Conservation (phyloP, 2,113 vertebrate genomes). For the Thalassarche chlororhynchos region DNA sequence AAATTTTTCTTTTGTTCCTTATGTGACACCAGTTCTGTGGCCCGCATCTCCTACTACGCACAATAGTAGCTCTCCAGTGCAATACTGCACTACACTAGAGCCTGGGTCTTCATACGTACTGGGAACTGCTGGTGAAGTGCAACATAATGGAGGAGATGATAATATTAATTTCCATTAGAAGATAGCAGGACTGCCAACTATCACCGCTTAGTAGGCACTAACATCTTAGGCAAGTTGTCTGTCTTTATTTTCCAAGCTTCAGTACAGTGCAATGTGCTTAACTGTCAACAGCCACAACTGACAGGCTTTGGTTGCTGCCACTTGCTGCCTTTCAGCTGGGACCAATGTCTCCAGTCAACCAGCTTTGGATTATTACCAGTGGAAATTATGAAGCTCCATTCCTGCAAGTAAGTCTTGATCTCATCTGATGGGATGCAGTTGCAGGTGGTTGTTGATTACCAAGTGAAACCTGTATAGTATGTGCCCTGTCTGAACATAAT, state of each 20-base stretch:
- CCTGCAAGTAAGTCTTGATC: not conserved
- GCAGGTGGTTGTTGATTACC: not conserved
- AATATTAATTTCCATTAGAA: not conserved
- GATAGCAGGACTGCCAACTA: not conserved
- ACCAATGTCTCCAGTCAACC: not conserved
- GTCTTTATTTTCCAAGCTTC: not conserved
- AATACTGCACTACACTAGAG: not conserved
- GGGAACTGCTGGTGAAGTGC: not conserved
- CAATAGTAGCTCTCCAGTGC: not conserved
- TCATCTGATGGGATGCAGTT: not conserved
- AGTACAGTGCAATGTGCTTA: not conserved
- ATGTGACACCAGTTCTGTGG: not conserved
- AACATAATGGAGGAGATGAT: not conserved
- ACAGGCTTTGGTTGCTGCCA: not conserved
- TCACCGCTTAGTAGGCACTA: not conserved
- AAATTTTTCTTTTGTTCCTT: not conserved
- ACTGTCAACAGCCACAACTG: not conserved
- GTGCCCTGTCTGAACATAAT: not conserved
- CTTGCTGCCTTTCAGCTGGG: not conserved
- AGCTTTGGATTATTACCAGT: not conserved
- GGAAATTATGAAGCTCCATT: not conserved
- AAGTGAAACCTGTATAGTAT: not conserved
- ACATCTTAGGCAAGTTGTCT: not conserved
- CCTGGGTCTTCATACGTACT: not conserved
- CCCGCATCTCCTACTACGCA: not conserved